Evolutionary conservation across 2,888 invertebrate genomes (phyloP), one percentile per base, ranked within the genome.

Genomic region (Drosophila lacicola): DNA sequence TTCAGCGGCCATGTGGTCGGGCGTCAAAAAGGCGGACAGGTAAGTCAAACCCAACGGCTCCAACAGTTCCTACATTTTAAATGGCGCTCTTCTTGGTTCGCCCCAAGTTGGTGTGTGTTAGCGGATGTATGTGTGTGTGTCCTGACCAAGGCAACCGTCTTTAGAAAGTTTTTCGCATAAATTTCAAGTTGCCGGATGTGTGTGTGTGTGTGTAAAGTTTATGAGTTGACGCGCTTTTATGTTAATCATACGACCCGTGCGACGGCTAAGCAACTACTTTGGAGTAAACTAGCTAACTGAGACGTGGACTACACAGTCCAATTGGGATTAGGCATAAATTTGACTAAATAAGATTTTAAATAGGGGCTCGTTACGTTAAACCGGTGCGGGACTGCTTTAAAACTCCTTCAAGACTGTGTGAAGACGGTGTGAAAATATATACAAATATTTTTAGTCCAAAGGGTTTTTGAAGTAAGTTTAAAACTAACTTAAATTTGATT

Each of bases 1-100:
- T 21, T 97, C 97, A 68, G 97, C 98, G 29, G 97, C 97, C 57
- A 95, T 97, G 91, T 98, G 98, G 98, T 95, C 96, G 61, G 97
- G 97, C 41, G 96, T 98, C 45, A 96, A 97, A 92, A 95, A 96
- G 82, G 97, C 97, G 72, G 97, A 97, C 92, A 94, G 94, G 86
- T 92, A 85, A 91, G 90, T 90, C 71, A 55, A 49, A 14, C 57
- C 39, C 37, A 44, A 17, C 34, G 51, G 19, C 39, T 55, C n/a
- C 17, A 17, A 17, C 21, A 25, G 11, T 39, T 64, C 36, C 36
- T 47, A 46, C 37, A 64, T 34, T 69, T 55, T 63, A 46, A 66
- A 46, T 65, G 56, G 17, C 29, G 13, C 37, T 39, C 42, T 14
- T 8, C 54, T 14, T 3, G 44, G 53, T 36, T 13, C 41, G 8